Percentiles rank a stretch among this genome's conserved stretches.
phyloP scores from a whole-genome alignment of 2,888 invertebrate genomes.

The Lepas anatifera region DNA sequence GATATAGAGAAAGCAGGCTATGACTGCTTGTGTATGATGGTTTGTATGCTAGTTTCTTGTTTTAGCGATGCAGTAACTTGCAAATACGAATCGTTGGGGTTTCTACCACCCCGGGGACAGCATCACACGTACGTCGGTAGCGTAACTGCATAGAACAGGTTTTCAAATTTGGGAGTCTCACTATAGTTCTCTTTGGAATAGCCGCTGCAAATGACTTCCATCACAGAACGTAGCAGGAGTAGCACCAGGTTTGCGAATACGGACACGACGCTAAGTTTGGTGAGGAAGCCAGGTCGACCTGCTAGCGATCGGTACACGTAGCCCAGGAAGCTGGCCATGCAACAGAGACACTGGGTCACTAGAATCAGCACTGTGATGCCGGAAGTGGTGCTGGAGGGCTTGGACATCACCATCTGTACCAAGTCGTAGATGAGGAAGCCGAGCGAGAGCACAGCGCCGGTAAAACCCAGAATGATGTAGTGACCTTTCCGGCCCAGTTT shows the following conservation, averaged over 20 bases:
- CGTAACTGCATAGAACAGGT: neutral
- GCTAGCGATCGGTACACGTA: conserved; percentile 9
- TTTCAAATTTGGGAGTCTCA: neutral
- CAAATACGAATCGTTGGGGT: too few relatives aligned
- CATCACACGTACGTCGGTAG: too few relatives aligned
- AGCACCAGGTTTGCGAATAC: neutral
- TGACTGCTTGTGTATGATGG: too few relatives aligned
- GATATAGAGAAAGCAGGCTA: too few relatives aligned
- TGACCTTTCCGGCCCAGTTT: neutral
- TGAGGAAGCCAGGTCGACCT: neutral
- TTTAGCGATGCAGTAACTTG: too few relatives aligned
- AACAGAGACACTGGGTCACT: neutral
- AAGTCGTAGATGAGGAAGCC: neutral
- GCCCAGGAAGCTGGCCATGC: neutral
- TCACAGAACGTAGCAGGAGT: neutral
- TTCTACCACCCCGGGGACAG: too few relatives aligned
- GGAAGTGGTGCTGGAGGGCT: neutral
- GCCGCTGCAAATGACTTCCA: neutral
- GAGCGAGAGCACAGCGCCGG: neutral
- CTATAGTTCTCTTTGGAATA: neutral
- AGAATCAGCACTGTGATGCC: neutral
- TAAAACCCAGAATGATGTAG: neutral
- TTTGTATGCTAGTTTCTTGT: too few relatives aligned
- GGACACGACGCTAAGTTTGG: neutral
- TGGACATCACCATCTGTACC: neutral